These are phyloP conservation scores for Corvus cornix DNA, from an alignment of 2,113 vertebrate species.

Conservation along the genomic window DNA sequence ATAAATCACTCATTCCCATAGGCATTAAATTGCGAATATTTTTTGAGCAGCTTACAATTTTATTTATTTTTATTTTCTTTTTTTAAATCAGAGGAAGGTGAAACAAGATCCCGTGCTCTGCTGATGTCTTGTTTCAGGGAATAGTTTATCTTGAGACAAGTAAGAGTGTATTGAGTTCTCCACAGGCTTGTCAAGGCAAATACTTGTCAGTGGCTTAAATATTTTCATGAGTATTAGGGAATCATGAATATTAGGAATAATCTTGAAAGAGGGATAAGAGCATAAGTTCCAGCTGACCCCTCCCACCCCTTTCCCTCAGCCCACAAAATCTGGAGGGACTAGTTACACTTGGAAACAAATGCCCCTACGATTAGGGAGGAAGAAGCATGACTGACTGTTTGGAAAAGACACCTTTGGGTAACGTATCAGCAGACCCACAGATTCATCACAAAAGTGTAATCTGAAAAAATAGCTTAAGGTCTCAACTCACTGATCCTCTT, in stretches of 20 bases:
- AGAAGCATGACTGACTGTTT: not conserved
- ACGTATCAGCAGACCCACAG: not conserved
- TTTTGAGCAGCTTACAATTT: not conserved
- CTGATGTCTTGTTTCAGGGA: not conserved
- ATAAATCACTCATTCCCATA: not conserved
- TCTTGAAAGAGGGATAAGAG: not conserved
- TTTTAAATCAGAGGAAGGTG: not conserved
- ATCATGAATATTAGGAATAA: conserved; percentile 38
- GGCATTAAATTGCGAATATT: not conserved
- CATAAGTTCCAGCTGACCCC: not conserved
- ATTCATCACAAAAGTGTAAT: not conserved
- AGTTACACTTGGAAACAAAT: conserved; percentile 38
- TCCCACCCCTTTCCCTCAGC: not conserved
- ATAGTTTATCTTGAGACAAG: not conserved
- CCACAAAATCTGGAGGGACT: conserved; percentile 13
- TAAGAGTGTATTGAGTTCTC: not conserved
- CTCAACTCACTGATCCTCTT: not conserved
- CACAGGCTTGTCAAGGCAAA: conserved; percentile 20
- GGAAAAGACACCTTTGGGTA: conserved; percentile 44
- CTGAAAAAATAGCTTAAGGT: not conserved
- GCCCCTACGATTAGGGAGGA: conserved; percentile 16
- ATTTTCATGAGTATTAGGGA: conserved; percentile 26
- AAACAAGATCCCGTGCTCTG: not conserved
- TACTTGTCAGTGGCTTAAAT: conserved; percentile 14
- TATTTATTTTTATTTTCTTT: not conserved